These are phyloP conservation scores for Melinopterus prodromus DNA, from an alignment of 2,888 invertebrate species.

Conservation along the genomic window DNA sequence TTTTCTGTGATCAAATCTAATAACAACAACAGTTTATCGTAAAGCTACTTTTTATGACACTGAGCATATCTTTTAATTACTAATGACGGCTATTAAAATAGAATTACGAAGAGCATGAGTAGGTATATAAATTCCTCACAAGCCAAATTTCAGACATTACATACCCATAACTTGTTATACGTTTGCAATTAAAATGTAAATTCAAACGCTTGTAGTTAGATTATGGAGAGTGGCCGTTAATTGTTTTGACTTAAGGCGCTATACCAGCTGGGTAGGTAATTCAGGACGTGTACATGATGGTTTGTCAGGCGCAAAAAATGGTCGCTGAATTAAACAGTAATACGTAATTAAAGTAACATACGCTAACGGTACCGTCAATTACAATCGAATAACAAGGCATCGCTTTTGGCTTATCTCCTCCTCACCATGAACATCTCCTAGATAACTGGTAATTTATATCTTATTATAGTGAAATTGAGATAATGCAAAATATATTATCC, in stretches of 20 bases:
- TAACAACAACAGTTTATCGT: not conserved
- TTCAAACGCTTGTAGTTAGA: not conserved
- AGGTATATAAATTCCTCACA: not conserved
- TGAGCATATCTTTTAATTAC: not conserved
- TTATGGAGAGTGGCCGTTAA: not conserved
- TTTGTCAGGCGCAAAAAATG: not conserved
- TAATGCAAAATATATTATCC: slow-evolving; percentile 4
- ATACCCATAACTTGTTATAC: slow-evolving; percentile 8
- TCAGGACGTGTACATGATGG: not conserved
- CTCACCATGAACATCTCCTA: not conserved
- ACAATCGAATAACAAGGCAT: slow-evolving; percentile 4
- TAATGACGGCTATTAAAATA: not conserved
- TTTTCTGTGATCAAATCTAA: too few species aligned
- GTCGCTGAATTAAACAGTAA: not conserved
- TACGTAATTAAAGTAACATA: slow-evolving; percentile 4
- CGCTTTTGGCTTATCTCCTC: not conserved
- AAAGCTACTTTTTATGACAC: not conserved
- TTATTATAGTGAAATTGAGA: not conserved
- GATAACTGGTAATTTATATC: not conserved
- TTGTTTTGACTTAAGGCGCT: not conserved
- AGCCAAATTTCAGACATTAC: not conserved
- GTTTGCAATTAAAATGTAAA: slow-evolving; percentile 12
- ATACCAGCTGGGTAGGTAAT: not conserved
- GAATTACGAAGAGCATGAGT: not conserved
- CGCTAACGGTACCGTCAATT: not conserved